phyloP scores from a whole-genome alignment of 2,888 invertebrate species.

The Pachymerium ferrugineum region DNA sequence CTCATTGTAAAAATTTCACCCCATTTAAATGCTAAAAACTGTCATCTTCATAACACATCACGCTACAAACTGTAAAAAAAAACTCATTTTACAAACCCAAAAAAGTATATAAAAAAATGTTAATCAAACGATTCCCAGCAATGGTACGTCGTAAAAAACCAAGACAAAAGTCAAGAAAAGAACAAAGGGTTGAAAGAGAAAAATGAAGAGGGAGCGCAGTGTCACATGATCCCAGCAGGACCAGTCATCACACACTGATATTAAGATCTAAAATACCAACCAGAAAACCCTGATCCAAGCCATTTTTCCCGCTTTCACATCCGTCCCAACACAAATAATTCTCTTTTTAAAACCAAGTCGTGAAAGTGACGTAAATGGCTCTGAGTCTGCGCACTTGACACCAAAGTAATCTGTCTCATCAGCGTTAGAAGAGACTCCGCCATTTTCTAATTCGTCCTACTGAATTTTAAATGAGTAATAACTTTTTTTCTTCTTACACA shows the following conservation, averaged over 20 bases:
- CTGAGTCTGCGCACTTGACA: not conserved
- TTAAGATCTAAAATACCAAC: not conserved
- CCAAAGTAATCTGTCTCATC: not conserved
- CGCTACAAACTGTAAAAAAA: no score
- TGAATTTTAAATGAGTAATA: constrained; percentile 11
- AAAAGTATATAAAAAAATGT: no score
- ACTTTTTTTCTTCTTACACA: not conserved
- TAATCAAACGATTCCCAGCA: not conserved
- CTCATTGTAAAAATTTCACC: no score
- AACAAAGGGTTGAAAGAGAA: not conserved
- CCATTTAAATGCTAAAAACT: no score
- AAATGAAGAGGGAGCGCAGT: not conserved
- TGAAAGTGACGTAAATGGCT: not conserved
- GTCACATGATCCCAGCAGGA: not conserved
- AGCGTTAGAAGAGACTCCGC: not conserved
- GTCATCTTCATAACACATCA: no score
- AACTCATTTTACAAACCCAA: no score
- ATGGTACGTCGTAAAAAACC: not conserved
- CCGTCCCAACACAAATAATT: constrained; percentile 10
- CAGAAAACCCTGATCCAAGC: not conserved
- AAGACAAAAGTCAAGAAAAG: not conserved
- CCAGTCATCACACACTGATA: not conserved
- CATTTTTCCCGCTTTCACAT: not conserved
- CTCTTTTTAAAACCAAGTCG: not conserved
- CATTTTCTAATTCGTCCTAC: not conserved